Conservation (phyloP, 2,113 vertebrate genomes). For the Indri indri region DNA sequence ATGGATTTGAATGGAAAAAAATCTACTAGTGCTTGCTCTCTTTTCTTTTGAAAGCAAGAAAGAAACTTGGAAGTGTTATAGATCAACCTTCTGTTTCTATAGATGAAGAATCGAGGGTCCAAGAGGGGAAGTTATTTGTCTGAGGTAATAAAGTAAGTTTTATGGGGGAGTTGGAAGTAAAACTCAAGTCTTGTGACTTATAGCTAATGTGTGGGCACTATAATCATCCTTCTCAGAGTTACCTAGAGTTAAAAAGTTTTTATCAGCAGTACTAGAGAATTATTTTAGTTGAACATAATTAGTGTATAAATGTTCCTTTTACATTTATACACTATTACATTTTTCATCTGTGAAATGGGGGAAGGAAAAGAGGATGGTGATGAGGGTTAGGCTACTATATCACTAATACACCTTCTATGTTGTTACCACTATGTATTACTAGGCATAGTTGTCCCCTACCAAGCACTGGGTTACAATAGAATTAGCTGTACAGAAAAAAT, state of each 20-base stretch:
- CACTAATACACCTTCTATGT: not conserved
- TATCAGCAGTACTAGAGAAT: not conserved
- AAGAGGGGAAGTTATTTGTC: not conserved
- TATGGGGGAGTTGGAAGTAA: not conserved
- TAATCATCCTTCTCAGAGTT: not conserved
- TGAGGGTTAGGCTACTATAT: not conserved
- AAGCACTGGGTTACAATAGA: not conserved
- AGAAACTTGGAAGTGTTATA: not conserved
- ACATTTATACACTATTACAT: too few relatives aligned
- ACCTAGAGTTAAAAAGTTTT: not conserved
- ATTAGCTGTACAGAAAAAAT: not conserved
- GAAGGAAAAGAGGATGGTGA: not conserved
- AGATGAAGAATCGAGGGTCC: not conserved
- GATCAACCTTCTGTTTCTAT: not conserved
- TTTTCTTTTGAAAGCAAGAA: not conserved
- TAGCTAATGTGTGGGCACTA: not conserved
- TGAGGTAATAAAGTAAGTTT: not conserved
- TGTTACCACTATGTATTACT: not conserved
- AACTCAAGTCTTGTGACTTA: not conserved
- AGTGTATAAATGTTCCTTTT: not conserved
- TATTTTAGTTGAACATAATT: not conserved
- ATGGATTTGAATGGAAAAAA: not conserved
- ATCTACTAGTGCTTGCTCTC: not conserved
- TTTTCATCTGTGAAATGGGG: not conserved
- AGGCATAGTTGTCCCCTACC: not conserved